Conservation (phyloP, 2,797 vertebrate genomes). For the Scarus forsteni region DNA sequence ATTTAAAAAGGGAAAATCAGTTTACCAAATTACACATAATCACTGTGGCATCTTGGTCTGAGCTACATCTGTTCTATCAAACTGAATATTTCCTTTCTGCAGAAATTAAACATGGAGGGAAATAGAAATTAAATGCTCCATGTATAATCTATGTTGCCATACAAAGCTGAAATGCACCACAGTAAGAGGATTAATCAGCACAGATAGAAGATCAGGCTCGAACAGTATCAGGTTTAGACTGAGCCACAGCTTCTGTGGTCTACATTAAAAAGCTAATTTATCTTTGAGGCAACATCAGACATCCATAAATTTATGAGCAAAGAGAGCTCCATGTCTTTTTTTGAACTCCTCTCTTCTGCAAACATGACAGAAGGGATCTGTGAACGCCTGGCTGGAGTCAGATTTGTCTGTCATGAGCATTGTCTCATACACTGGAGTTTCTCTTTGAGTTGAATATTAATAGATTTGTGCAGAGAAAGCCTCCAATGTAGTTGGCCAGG, state of each 20-base stretch:
- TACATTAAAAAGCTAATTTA: slow-evolving; percentile 18
- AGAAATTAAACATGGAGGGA: slow-evolving; percentile 29
- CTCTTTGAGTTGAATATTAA: slow-evolving; percentile 50
- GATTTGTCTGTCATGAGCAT: slow-evolving; percentile 15
- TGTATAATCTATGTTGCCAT: slow-evolving; percentile 40
- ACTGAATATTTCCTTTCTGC: slow-evolving; percentile 20
- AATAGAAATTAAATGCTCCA: slow-evolving; percentile 19
- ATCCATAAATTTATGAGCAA: neutral
- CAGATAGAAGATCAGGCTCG: slow-evolving; percentile 43
- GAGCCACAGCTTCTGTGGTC: slow-evolving; percentile 5
- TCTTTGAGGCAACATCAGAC: slow-evolving; percentile 22
- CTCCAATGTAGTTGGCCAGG: slow-evolving; percentile 33
- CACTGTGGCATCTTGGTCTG: neutral
- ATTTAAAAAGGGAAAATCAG: neutral
- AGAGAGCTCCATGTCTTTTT: neutral
- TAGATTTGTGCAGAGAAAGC: slow-evolving; percentile 32
- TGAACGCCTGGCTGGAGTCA: slow-evolving; percentile 18
- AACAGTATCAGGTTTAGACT: slow-evolving; percentile 42
- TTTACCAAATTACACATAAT: neutral
- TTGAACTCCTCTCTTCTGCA: slow-evolving; percentile 8
- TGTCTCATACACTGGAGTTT: slow-evolving; percentile 33
- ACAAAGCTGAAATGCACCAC: slow-evolving; percentile 48
- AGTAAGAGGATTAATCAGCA: slow-evolving; percentile 59
- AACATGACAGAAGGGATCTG: slow-evolving; percentile 10
- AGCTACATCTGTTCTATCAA: slow-evolving; percentile 6